Percentiles rank a stretch among this genome's conserved stretches.
These are phyloP conservation scores for Drosophila imparisetae DNA, from an alignment of 2,888 invertebrate species.

Conservation along the genomic window DNA sequence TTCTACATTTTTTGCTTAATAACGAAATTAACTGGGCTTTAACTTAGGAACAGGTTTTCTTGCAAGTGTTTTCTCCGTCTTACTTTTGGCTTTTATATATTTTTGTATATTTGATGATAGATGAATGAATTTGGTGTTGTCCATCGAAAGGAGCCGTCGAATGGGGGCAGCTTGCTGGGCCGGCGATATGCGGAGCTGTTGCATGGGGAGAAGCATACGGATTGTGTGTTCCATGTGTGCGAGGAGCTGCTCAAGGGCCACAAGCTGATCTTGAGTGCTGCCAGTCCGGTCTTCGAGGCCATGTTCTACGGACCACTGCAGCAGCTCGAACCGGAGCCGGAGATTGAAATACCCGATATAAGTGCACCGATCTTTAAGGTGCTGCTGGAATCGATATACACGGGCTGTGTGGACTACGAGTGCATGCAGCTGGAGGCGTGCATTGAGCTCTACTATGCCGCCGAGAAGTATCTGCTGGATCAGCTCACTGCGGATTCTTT, in stretches of 20 bases:
- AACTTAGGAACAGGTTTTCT: slow-evolving; percentile 43
- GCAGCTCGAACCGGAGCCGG: slow-evolving; percentile 85
- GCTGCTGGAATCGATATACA: slow-evolving; percentile 83
- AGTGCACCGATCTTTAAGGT: slow-evolving; percentile 84
- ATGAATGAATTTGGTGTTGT: slow-evolving; percentile 59
- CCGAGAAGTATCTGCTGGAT: slow-evolving; percentile 83
- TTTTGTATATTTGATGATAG: slow-evolving; percentile 26
- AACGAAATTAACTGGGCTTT: slow-evolving; percentile 3
- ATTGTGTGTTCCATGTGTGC: slow-evolving; percentile 83
- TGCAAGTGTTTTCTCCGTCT: slow-evolving; percentile 20
- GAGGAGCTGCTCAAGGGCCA: slow-evolving; percentile 88
- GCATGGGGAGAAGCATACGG: slow-evolving; percentile 81
- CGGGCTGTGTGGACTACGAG: slow-evolving; percentile 77
- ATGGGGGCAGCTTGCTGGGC: slow-evolving; percentile 60
- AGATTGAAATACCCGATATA: slow-evolving; percentile 85
- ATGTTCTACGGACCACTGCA: slow-evolving; percentile 92
- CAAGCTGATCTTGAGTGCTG: slow-evolving; percentile 92
- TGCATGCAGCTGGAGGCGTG: slow-evolving; percentile 77
- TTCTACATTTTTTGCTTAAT: slow-evolving; percentile 47
- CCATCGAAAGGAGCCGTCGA: slow-evolving; percentile 60
- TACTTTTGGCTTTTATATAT: slow-evolving; percentile 20
- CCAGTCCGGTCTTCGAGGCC: slow-evolving; percentile 94
- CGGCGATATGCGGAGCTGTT: slow-evolving; percentile 81
- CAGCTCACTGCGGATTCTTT: slow-evolving; percentile 78
- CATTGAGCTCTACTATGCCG: slow-evolving; percentile 84